These are phyloP conservation scores for Drosophila seclusa DNA, from an alignment of 2,888 invertebrate genomes.

Conservation along the genomic window DNA sequence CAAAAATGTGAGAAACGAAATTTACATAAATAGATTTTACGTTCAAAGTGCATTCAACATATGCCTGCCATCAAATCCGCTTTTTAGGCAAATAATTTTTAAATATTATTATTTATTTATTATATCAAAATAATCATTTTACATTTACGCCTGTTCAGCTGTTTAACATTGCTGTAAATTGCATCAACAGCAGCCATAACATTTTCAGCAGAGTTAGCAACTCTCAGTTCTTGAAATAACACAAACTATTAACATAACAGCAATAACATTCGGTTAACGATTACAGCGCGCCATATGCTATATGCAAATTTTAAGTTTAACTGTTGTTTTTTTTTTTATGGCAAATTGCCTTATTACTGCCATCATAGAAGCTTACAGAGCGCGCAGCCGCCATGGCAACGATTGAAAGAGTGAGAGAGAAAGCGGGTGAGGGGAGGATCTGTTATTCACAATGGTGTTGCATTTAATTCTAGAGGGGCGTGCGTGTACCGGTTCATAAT, in stretches of 20 bases:
- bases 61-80: neutral
- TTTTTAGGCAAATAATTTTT: neutral
- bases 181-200: neutral
- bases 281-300: slow-evolving; percentile 2
- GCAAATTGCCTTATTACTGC: slow-evolving; percentile 42
- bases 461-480: slow-evolving; percentile 50
- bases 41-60: slow-evolving; percentile 11
- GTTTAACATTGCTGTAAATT: neutral
- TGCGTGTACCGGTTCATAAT: slow-evolving; percentile 67
- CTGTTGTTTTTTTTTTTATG: slow-evolving; percentile 22
- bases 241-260: neutral
- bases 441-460: slow-evolving; percentile 43
- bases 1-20: slow-evolving; percentile 4
- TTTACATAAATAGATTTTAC: neutral
- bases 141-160: neutral
- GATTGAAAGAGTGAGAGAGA: neutral
- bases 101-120: neutral
- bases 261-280: neutral
- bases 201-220: neutral
- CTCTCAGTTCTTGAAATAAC: neutral
- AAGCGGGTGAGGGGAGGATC: neutral
- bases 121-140: neutral
- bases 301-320: slow-evolving; percentile 36
- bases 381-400: slow-evolving; percentile 52
- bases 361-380: slow-evolving; percentile 51